Base-by-base conservation (phyloP, 2,113 vertebrate genomes). In the Clinocottus analis region DNA sequence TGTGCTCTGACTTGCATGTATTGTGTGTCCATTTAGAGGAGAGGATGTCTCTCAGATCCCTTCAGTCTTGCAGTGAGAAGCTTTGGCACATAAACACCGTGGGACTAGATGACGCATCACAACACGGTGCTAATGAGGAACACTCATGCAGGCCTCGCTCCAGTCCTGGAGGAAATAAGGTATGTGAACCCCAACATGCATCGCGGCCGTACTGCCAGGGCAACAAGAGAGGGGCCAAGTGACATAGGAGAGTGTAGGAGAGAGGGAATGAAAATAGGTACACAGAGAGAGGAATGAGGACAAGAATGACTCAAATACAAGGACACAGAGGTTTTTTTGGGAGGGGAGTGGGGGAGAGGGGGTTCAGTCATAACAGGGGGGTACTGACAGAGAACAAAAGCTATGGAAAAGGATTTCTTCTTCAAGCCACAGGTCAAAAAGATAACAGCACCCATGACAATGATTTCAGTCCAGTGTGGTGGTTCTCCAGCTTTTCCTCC, bases 51-150 rank as follows among this genome's bases (percentile, higher is more conserved):
- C 79, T 75, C 67, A 49, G 55, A 68, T 84, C 77, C 87, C 70
- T 72, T 67, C 63, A 29, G 80, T 82, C 82, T 89, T 75, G 79
- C 78, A 71, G 69, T 77, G 82, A 93, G 77, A 92, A 90, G 92
- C 92, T 94, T 93, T 92, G 90, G 92, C 92, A 93, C 89, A 85
- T 81, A 87, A 78, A 92, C 78, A 91, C 84, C 83, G 74, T 72
- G 70, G 75, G 63, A 85, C 45, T 31, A 87, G 79, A 83, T 85
- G 66, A 73, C 53, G 35, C 39, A 41, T 87, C 83, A 90, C 89
- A 85, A 77, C 86, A 86, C 43, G 43, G 81, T 75, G 90, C 79
- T 86, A 84, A 89, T 45, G 77, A 84, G 85, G 85, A 79, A 91
- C 84, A 88, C 83, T 79, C 87, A 92, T 89, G 90, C 92, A 90